These are phyloP conservation scores for Doryteuthis pealeii DNA, from an alignment of 1,140 invertebrate species.

Conservation along the genomic window DNA sequence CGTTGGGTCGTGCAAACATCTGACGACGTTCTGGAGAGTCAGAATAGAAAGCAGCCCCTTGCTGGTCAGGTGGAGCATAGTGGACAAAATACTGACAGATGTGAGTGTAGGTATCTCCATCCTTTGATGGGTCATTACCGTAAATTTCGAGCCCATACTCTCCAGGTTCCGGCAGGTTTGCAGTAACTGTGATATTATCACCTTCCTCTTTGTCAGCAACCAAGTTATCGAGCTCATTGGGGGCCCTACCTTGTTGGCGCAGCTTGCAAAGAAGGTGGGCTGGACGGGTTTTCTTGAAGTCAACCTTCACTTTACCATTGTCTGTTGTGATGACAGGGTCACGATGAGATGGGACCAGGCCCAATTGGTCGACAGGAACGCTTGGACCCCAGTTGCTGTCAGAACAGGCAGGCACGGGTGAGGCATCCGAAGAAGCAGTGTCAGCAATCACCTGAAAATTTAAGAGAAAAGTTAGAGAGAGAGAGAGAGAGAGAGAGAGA, in stretches of 20 bases:
- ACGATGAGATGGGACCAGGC: conserved; percentile 48
- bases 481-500: too few relatives aligned
- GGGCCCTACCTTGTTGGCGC: conserved; percentile 42
- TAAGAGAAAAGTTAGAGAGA: too few relatives aligned
- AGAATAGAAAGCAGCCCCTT: conserved; percentile 49
- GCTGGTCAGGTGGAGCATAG: conserved; percentile 43
- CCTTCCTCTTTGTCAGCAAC: conserved; percentile 46
- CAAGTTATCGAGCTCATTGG: conserved; percentile 50
- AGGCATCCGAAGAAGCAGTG: conserved; percentile 40
- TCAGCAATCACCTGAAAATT: conserved; percentile 60
- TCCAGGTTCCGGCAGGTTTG: conserved; percentile 47
- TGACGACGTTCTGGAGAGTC: conserved; percentile 41
- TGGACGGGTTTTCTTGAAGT: conserved; percentile 48
- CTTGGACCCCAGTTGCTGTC: conserved; percentile 60
- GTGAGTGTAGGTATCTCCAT: conserved; percentile 59
- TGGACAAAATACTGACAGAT: conserved; percentile 60
- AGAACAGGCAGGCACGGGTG: conserved; percentile 54
- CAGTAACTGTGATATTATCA: conserved; percentile 39
- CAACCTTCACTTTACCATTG: conserved; percentile 39
- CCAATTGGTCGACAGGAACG: conserved; percentile 53
- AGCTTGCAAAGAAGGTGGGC: conserved; percentile 49
- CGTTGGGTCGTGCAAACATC: conserved; percentile 1
- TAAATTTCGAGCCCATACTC: conserved; percentile 61
- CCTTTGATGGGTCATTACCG: conserved; percentile 57
- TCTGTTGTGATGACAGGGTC: conserved; percentile 44